Evolutionary conservation across 1,140 invertebrate species (phyloP), one percentile per base, ranked within the genome.

Genomic region (Pemphigus obesinymphae): DNA sequence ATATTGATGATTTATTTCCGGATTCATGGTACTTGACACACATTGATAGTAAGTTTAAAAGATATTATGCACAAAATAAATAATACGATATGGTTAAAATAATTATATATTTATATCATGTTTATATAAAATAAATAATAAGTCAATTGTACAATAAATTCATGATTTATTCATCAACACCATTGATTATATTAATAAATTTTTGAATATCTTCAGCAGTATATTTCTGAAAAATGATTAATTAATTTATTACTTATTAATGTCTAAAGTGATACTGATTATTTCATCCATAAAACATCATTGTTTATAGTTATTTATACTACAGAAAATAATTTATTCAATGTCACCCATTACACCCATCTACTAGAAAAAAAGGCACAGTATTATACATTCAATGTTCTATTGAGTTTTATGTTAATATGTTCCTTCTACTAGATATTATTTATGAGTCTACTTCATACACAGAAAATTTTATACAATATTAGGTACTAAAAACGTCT

Each of bases 21-120:
- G 96, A 95, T 48, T 97, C 96, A 13, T 99, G 94, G 88, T 98
- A 97, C 87, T 89, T 98, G 58, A 90, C 90, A 68, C 88, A 91
- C 83, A 90, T 98, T 45, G 97, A 98, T 88, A 91, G 94, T 48
- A 92, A 91, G 88, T 92, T 97, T 87, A 89, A 95, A 85, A 90
- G 96, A 85, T 92, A 88, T 85, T 99, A 99, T 86, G 45, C 48
- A 68, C 82, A 83, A 81, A 72, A 72, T 26, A 73, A 73, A 48
- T 73, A 26, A 66, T 1, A 17, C 11, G 40, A 10, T 72, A 45
- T 2, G 20, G 23, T 43, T 15, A 23, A 6, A 43, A 68, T 2
- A 13, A 40, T n/a, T 5, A 43, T 0, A 43, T 68, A 68, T 40
- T 40, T 68, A 13, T 66, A 37, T 31, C 5, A 58, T 40, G 20